Conservation (phyloP, 2,113 vertebrate genomes). For the Murina feae region DNA sequence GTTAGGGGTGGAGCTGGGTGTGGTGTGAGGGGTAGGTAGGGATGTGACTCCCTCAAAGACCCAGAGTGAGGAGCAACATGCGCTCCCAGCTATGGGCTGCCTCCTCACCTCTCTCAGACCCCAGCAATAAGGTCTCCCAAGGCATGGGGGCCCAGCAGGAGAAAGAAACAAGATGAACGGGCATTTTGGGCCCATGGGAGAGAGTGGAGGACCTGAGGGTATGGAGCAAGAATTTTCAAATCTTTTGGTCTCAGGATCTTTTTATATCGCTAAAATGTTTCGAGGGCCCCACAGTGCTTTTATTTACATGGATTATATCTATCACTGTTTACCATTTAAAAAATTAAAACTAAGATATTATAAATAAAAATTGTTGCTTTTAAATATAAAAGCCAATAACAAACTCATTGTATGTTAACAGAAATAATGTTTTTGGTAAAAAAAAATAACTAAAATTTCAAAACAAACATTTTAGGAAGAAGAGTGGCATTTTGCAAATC, state of each 20-base stretch:
- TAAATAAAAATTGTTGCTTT: neutral
- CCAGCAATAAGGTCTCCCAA: neutral
- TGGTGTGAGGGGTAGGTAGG: neutral
- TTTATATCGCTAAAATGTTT: neutral
- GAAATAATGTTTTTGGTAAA: neutral
- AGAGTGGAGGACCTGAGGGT: neutral
- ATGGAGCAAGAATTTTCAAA: neutral
- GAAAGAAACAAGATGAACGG: neutral
- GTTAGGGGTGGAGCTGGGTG: too few species aligned
- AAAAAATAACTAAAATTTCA: neutral
- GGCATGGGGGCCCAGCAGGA: neutral
- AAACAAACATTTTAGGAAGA: conserved; percentile 20
- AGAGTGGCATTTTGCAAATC: neutral
- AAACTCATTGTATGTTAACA: neutral
- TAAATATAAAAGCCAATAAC: neutral
- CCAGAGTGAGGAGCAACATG: neutral
- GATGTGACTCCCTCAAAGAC: neutral
- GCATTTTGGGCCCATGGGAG: neutral
- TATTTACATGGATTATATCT: neutral
- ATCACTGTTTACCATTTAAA: neutral
- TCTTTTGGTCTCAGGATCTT: neutral
- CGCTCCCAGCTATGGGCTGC: neutral
- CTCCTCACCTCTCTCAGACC: neutral
- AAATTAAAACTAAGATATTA: neutral
- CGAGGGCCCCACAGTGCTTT: neutral